Percentiles rank a stretch among this genome's conserved stretches.
phyloP scores from a whole-genome alignment of 2,888 invertebrate species.

The Philereme transversata region DNA sequence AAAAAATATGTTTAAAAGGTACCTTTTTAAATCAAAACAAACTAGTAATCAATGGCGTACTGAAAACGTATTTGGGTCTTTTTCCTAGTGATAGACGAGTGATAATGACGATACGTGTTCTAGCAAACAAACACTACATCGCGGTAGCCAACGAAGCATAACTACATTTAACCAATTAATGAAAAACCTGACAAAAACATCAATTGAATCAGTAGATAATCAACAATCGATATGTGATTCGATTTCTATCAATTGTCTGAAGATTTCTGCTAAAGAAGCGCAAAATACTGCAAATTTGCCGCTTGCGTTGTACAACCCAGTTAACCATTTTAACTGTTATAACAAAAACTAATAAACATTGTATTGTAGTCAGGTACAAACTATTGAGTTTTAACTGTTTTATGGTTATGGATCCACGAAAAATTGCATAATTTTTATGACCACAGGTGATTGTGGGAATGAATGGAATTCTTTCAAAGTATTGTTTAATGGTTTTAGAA shows the following conservation, averaged over 20 bases:
- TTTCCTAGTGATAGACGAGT: too few species aligned
- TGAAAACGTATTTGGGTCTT: too few species aligned
- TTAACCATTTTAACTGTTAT: conserved; percentile 22
- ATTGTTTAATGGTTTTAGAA: conserved; percentile 43
- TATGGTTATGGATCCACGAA: conserved; percentile 50
- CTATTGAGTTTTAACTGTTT: conserved; percentile 63
- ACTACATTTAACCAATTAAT: background rate
- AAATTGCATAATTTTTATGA: conserved; percentile 66
- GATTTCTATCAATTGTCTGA: background rate
- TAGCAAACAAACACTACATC: too few species aligned
- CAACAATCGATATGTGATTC: background rate
- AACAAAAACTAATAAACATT: conserved; percentile 41
- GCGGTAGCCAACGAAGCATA: too few species aligned
- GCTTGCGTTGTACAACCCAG: conserved; percentile 9
- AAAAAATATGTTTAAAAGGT: too few species aligned
- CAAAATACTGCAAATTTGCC: background rate
- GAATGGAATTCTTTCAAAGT: conserved; percentile 46
- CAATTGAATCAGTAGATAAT: too few species aligned
- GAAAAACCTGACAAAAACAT: background rate
- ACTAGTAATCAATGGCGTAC: too few species aligned
- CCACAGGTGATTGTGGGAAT: conserved; percentile 55
- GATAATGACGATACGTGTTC: too few species aligned
- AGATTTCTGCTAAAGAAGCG: too few species aligned
- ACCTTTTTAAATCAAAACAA: too few species aligned
- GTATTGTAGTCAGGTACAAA: conserved; percentile 59